phyloP scores from a whole-genome alignment of 2,888 invertebrate species.

The Platycheirus rosarum region DNA sequence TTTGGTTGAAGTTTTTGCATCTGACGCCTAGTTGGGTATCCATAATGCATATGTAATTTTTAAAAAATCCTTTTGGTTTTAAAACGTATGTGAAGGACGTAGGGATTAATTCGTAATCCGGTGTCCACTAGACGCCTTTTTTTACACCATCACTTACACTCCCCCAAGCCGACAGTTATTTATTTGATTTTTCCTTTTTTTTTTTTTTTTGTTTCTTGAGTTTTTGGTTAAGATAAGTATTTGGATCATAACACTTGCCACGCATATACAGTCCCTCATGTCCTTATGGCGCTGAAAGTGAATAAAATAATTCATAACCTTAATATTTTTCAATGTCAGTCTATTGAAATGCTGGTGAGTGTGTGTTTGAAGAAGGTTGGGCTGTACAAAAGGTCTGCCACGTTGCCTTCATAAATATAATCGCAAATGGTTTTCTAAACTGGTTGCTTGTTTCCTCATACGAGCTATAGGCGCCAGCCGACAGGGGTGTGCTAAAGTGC shows the following conservation, averaged over 20 bases:
- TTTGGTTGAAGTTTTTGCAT: slow-evolving; percentile 21
- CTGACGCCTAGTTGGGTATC: slow-evolving; percentile 20
- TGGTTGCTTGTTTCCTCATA: no score
- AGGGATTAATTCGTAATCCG: slow-evolving; percentile 50
- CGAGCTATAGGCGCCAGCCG: no score
- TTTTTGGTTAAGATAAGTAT: slow-evolving; percentile 46
- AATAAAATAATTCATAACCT: slow-evolving; percentile 64
- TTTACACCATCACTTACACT: not conserved
- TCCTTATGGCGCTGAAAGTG: slow-evolving; percentile 56
- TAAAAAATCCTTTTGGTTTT: slow-evolving; percentile 36
- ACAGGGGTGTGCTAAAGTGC: no score
- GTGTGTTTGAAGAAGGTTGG: slow-evolving; percentile 34
- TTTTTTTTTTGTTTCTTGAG: not conserved
- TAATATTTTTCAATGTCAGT: slow-evolving; percentile 72
- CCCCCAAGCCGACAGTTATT: not conserved
- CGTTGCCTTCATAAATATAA: no score
- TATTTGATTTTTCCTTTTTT: not conserved
- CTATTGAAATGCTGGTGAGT: slow-evolving; percentile 38
- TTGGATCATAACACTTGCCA: no score
- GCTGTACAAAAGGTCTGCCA: not conserved
- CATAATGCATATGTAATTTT: slow-evolving; percentile 38
- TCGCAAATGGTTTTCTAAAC: no score
- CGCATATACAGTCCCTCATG: no score
- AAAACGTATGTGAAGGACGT: slow-evolving; percentile 21
- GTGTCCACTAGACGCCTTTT: slow-evolving; percentile 7